Evolutionary conservation across 2,113 vertebrate species (phyloP), one percentile per base, ranked within the genome.

Genomic region (Rissa tridactyla): DNA sequence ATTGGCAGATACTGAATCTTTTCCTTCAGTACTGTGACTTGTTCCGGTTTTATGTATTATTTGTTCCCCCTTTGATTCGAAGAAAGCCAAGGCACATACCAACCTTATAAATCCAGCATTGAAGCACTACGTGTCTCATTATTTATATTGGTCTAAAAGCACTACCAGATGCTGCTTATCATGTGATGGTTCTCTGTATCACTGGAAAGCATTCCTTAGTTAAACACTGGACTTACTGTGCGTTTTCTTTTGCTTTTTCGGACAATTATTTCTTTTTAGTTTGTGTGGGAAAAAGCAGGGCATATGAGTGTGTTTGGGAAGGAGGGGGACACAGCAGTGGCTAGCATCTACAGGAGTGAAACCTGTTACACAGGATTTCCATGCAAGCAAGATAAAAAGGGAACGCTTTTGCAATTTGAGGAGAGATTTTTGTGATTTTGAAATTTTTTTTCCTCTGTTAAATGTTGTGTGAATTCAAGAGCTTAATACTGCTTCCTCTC

Each of bases 111-210:
- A 89, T 91, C 87, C 85, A 86, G 57, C 76, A 68, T 9, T 78
- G 42, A 86, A 82, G 71, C 96, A 73, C 76, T 77, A 51, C 47
- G 78, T 92, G 60, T 68, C 78, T 79, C 94, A 58, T 85, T 94
- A 92, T 97, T 96, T 97, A 60, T 90, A 71, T 86, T 91, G 6
- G 1, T 85, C 82, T 78, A 71, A 91, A 94, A 94, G 78, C 76
- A 51, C 94, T 68, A 94, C 92, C 91, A 96, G 97, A 85, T 91
- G 92, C 95, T 96, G 64, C 90, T 96, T 92, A 73, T 96, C 90
- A 90, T 77, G 64, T 90, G 88, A 92, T 92, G 82, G 91, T 64
- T 95, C 95, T 95, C 77, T 92, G 51, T 96, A 66, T 89, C 86
- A 78, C 69, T 95, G 91, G 68, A 52, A 55, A 86, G 70, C n/a